Evolutionary conservation across 2,797 vertebrate genomes (phyloP), one percentile per base, ranked within the genome.

Genomic region (Cirrhinus mrigala): DNA sequence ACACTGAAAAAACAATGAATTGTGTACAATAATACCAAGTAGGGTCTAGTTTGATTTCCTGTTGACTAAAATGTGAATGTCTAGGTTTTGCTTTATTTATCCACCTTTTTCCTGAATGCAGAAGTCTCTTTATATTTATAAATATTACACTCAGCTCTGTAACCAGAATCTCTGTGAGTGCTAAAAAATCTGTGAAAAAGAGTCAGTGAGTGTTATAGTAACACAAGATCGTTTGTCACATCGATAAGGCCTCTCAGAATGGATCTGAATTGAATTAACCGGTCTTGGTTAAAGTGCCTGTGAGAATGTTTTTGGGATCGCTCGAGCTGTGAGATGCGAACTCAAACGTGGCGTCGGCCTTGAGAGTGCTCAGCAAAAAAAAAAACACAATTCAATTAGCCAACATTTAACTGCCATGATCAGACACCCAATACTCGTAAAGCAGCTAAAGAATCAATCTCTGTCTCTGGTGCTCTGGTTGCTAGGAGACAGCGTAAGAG

Each of bases 401-500:
- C 24, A 9, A 37, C 64, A 78, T 82, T 70, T 70, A 71, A 54
- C 68, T 76, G 56, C 64, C 74, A 46, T 40, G 40, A 87, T 81
- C 78, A 84, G 86, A 87, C 78, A 87, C 86, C 73, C 78, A 76
- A 74, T 87, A 50, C 70, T 37, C n/a, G 9, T 75, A 24, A 80
- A 87, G 46, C n/a, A 12, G 70, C 48, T 27, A 16, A 64, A 64
- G 48, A 79, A 54, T 56, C 82, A 54, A n/a, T 81, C 54, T 50
- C 56, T 74, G 24, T 77, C 27, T 78, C 40, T 69, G 18, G 27
- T 37, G 37, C 82, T 44, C 82, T n/a, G 50, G 86, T 87, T 87
- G 86, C 86, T 87, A 87, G 82, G 86, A 87, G 82, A 87, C 82
- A 77, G 82, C 56, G 81, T 27, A 64, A 81, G 78, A 77, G 83